Conservation (phyloP, 64 coral and sea anemone species). For the Catalaphyllia jardinei region DNA sequence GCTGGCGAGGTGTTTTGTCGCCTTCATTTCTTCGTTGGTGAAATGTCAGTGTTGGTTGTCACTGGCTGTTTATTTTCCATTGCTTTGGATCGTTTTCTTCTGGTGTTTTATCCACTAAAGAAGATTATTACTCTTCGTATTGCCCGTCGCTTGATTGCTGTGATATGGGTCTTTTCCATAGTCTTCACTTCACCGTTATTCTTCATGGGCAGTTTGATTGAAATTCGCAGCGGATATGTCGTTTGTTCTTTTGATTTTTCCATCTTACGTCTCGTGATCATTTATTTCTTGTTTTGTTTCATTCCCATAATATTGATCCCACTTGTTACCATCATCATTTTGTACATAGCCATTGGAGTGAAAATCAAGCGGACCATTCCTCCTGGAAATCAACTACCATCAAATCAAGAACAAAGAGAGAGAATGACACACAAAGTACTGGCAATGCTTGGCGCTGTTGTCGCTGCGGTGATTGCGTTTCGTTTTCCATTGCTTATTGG, state of each 20-base stretch:
- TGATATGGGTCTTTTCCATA: conserved; percentile 22
- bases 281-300: conserved; percentile 11
- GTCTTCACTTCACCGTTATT: conserved; percentile 10
- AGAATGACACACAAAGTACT: conserved; percentile 22
- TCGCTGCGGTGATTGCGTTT: conserved; percentile 26
- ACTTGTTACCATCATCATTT: background rate
- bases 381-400: conserved; percentile 33
- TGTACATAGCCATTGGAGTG: conserved; percentile 48
- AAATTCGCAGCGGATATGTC: background rate
- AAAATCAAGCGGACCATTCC: conserved; percentile 32
- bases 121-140: background rate
- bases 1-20: conserved; percentile 25
- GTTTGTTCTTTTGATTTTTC: conserved; percentile 11
- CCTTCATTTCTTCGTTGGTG: background rate
- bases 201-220: background rate
- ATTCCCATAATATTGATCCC: conserved; percentile 20
- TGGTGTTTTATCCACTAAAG: conserved; percentile 50
- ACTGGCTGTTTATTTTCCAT: conserved; percentile 37
- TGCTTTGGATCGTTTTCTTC: conserved; percentile 51
- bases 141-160: conserved; percentile 2
- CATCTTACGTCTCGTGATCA: background rate
- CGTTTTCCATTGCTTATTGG: conserved; percentile 16
- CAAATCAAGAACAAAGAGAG: conserved; percentile 5
- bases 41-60: conserved; percentile 25
- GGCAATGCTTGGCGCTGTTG: conserved; percentile 29